Evolutionary conservation across 2,888 invertebrate species (phyloP).

Genomic region (Dicyrtoma fusca): DNA sequence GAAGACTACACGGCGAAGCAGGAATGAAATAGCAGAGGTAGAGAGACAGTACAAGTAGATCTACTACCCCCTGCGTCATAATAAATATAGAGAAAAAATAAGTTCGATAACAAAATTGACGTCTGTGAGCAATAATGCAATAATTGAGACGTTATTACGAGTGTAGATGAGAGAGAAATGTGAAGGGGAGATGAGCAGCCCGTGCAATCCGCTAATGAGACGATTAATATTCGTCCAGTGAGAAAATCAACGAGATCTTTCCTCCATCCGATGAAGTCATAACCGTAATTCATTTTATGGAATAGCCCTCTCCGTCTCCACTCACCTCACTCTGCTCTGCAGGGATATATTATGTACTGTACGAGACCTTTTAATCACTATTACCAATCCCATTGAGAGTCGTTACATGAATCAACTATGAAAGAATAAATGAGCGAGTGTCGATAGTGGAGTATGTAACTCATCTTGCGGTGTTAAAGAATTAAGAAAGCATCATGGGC

Average conservation of each 20-base stretch:
- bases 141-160: conserved; percentile 30
- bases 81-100: neutral
- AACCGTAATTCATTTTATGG: conserved; percentile 32
- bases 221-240: conserved; percentile 40
- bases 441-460: neutral
- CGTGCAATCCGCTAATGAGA: conserved; percentile 34
- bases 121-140: conserved; percentile 6
- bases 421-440: conserved; percentile 2
- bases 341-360: too few species aligned
- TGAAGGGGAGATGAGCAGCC: conserved; percentile 12
- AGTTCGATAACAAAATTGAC: conserved; percentile 5
- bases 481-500: too few species aligned
- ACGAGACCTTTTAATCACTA: neutral
- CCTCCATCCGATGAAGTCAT: conserved; percentile 37
- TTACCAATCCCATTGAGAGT: conserved; percentile 8
- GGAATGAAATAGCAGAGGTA: too few species aligned
- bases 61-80: too few species aligned
- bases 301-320: conserved; percentile 6
- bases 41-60: too few species aligned
- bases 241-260: conserved; percentile 27
- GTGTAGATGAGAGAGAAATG: neutral
- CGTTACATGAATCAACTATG: neutral
- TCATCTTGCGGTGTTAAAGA: conserved; percentile 10
- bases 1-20: too few species aligned
- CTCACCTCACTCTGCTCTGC: neutral